A percentile compares a stretch with the other conserved stretches of the same genome.
phyloP scores from a whole-genome alignment of 2,888 invertebrate species.

The Pseudococcus longispinus region DNA sequence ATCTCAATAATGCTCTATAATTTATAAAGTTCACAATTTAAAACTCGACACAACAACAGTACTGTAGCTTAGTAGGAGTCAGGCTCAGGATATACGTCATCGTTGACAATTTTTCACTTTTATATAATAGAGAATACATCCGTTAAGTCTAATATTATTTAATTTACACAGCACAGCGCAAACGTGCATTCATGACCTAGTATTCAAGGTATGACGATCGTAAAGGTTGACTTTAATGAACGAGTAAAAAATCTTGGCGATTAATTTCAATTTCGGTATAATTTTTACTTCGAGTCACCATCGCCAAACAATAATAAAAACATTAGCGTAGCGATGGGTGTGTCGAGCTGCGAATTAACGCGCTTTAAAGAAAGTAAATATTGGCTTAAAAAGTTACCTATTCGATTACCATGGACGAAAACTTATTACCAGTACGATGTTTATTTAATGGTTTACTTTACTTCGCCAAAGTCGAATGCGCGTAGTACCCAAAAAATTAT shows the following conservation, averaged over 20 bases:
- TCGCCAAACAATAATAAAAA: not conserved
- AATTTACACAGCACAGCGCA: conserved; percentile 4
- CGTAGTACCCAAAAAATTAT: not conserved
- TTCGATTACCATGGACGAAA: not conserved
- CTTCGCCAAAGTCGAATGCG: not conserved
- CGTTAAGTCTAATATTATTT: not conserved
- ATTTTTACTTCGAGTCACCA: not conserved
- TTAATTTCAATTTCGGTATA: conserved; percentile 3
- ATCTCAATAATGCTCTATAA: not conserved
- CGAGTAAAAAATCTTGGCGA: conserved; percentile 10
- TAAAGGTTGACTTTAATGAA: conserved; percentile 32
- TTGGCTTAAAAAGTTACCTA: not conserved
- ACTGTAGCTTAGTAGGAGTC: not conserved
- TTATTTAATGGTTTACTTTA: not conserved
- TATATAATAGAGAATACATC: not conserved
- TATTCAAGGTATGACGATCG: conserved; percentile 16
- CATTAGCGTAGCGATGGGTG: not conserved
- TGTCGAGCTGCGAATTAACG: conserved; percentile 4
- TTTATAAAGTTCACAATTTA: not conserved
- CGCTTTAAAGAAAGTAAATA: conserved; percentile 20
- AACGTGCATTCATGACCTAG: conserved; percentile 27
- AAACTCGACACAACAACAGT: not conserved
- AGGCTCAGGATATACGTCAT: conserved; percentile 22
- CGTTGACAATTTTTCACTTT: conserved; percentile 16
- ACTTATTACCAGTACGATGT: not conserved